Conservation (phyloP, 2,888 invertebrate genomes). For the Eledone cirrhosa region DNA sequence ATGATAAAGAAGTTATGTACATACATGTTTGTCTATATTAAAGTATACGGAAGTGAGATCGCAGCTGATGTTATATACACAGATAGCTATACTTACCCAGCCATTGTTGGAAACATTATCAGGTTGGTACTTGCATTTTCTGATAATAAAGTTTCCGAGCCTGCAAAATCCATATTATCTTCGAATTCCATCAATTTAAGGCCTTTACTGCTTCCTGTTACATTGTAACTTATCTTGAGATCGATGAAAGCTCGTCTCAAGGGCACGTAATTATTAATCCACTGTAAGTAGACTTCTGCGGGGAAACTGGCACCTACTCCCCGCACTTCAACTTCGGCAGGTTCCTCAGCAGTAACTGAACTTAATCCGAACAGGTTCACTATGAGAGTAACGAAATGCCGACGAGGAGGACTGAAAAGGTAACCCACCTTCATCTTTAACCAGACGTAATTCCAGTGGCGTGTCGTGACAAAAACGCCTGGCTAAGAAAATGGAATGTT, state of each 20-base stretch:
- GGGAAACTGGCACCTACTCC: conserved; percentile 28
- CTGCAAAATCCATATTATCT: conserved; percentile 45
- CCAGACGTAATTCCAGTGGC: too few relatives aligned
- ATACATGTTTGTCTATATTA: too few relatives aligned
- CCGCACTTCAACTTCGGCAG: not conserved
- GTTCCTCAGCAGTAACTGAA: not conserved
- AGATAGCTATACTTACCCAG: conserved; percentile 55
- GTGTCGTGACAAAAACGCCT: too few relatives aligned
- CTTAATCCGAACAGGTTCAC: too few relatives aligned
- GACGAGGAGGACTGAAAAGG: too few relatives aligned
- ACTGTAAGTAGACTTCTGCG: conserved; percentile 33
- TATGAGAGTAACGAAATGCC: too few relatives aligned
- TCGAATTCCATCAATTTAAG: conserved; percentile 41
- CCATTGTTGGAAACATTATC: conserved; percentile 53
- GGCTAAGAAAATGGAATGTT: too few relatives aligned
- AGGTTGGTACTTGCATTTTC: conserved; percentile 41
- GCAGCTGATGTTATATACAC: too few relatives aligned
- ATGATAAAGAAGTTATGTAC: too few relatives aligned
- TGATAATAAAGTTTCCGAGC: conserved; percentile 48
- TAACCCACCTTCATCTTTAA: too few relatives aligned
- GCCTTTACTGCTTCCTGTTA: conserved; percentile 51
- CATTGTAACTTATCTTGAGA: conserved; percentile 45
- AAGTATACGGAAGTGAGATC: too few relatives aligned
- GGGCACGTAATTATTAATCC: conserved; percentile 35
- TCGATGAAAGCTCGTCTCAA: conserved; percentile 35